phyloP scores from a whole-genome alignment of 1,140 invertebrate genomes.

The Drosophila sulfurigaster region DNA sequence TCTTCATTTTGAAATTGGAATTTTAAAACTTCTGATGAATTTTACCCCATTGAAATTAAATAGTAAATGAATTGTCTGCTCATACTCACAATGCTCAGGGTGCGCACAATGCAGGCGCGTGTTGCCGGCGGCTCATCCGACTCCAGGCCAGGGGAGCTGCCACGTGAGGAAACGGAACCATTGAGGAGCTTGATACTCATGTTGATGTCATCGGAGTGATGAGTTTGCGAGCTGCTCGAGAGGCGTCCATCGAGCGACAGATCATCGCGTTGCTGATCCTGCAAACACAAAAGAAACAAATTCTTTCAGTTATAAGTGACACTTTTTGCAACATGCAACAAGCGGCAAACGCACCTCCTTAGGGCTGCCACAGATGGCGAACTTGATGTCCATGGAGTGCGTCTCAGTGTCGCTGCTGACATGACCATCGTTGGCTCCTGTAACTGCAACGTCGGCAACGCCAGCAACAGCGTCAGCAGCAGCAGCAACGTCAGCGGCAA shows the following conservation, averaged over 20 bases:
- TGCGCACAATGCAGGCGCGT: constrained; percentile 86
- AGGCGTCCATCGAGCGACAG: constrained; percentile 74
- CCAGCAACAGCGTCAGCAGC: constrained; percentile 11
- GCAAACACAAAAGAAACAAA: constrained; percentile 31
- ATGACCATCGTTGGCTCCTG: constrained; percentile 15
- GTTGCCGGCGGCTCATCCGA: constrained; percentile 70
- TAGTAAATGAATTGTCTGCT: neutral
- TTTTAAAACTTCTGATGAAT: neutral
- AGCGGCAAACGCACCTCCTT: constrained; percentile 64
- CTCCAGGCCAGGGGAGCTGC: constrained; percentile 77
- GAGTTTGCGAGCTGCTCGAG: constrained; percentile 72
- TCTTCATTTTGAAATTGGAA: no score
- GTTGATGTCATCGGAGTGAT: constrained; percentile 77
- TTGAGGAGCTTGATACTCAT: constrained; percentile 76
- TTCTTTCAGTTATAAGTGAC: neutral
- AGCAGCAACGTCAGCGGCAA: constrained; percentile 16
- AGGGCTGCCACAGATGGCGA: constrained; percentile 72
- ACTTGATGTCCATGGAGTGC: constrained; percentile 77
- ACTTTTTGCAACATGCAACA: neutral
- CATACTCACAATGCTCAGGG: constrained; percentile 87
- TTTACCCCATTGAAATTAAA: neutral
- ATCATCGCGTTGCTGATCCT: constrained; percentile 76
- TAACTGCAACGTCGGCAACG: constrained; percentile 8
- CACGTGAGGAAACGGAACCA: constrained; percentile 80
- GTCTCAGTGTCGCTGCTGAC: constrained; percentile 68